Evolutionary conservation across 2,113 vertebrate species (phyloP).

Genomic region (Alces alces): DNA sequence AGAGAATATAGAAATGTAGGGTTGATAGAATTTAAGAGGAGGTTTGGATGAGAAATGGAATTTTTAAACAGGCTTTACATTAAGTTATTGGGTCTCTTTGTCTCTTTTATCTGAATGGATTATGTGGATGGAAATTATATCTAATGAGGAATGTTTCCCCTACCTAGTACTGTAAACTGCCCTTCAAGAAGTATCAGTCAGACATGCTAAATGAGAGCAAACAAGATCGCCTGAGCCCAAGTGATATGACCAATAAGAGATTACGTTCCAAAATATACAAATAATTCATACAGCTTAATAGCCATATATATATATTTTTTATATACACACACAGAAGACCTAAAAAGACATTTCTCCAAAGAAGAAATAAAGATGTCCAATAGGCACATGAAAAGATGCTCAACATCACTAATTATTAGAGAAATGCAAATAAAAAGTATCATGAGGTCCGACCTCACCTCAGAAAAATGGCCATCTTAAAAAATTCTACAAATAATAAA

Average conservation of each 20-base stretch:
- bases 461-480: background rate
- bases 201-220: background rate
- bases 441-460: background rate
- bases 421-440: background rate
- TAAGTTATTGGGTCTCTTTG: background rate
- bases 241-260: background rate
- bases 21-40: background rate
- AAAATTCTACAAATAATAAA: background rate
- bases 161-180: background rate
- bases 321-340: background rate
- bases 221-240: background rate
- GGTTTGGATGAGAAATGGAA: background rate
- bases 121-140: background rate
- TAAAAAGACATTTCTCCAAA: background rate
- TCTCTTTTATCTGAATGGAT: background rate
- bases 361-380: background rate
- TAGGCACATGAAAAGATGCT: background rate
- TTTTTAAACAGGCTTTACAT: background rate
- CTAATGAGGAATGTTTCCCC: background rate
- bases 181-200: background rate
- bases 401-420: background rate
- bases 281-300: background rate
- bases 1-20: background rate
- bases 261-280: background rate
- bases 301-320: too few relatives aligned